These are phyloP conservation scores for Calonectris borealis DNA, from an alignment of 2,113 vertebrate species.

Conservation along the genomic window DNA sequence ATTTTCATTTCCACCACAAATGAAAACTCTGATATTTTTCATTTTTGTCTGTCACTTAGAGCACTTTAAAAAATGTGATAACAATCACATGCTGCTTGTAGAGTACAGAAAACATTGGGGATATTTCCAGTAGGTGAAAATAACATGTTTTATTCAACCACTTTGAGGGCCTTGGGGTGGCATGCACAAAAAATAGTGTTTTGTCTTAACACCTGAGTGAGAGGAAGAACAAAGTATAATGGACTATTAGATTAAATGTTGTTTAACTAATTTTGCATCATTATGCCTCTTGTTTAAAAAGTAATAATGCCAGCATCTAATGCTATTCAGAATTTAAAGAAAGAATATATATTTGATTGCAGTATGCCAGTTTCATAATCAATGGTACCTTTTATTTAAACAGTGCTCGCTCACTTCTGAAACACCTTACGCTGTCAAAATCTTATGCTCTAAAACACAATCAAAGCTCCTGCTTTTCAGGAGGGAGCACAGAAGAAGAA, in stretches of 20 bases:
- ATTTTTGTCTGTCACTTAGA: not conserved
- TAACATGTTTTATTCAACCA: conserved; percentile 4
- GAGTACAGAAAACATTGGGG: not conserved
- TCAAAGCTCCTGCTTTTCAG: not conserved
- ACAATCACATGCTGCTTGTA: not conserved
- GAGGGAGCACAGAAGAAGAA: conserved; percentile 5
- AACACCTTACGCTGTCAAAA: not conserved
- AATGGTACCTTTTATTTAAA: not conserved
- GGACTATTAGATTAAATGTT: not conserved
- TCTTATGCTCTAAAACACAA: not conserved
- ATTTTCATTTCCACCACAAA: conserved; percentile 4
- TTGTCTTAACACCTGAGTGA: not conserved
- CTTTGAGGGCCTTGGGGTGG: not conserved
- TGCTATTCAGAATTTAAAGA: not conserved
- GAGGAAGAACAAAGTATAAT: not conserved
- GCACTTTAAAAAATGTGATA: not conserved
- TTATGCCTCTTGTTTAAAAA: not conserved
- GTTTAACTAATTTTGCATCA: not conserved
- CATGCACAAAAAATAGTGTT: not conserved
- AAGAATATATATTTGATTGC: not conserved
- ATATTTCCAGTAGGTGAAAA: conserved; percentile 38
- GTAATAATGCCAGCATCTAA: not conserved
- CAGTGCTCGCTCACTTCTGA: not conserved
- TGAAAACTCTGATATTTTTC: not conserved
- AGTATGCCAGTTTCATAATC: not conserved